Evolutionary conservation across 53 echinoderm and acorn worm species (phyloP).

Genomic region (Holothuria leucospilota): DNA sequence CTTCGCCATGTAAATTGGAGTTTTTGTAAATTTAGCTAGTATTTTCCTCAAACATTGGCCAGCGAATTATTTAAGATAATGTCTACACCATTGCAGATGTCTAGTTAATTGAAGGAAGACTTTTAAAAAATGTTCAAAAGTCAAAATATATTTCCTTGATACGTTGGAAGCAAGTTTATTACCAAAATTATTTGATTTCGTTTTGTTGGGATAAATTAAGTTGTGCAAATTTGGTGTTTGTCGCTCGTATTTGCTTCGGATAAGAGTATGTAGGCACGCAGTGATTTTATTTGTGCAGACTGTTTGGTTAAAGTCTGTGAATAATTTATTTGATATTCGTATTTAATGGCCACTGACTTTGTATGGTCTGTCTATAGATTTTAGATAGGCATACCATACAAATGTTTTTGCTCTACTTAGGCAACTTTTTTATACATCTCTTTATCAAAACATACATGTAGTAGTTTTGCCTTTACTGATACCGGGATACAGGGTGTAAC

Average conservation of each 20-base stretch:
- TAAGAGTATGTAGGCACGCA: slow-evolving; percentile 13
- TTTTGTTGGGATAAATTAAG: slow-evolving; percentile 21
- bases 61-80: too few relatives aligned
- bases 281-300: slow-evolving; percentile 19
- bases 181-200: slow-evolving; percentile 7
- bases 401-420: background rate
- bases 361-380: slow-evolving; percentile 74
- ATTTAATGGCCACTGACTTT: slow-evolving; percentile 51
- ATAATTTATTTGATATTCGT: slow-evolving; percentile 95
- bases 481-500: too few relatives aligned
- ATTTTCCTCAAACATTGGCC: too few relatives aligned
- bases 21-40: too few relatives aligned
- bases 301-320: slow-evolving; percentile 68
- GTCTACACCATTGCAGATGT: too few relatives aligned
- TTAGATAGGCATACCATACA: slow-evolving; percentile 69
- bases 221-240: slow-evolving; percentile 38
- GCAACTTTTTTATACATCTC: background rate
- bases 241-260: slow-evolving; percentile 20
- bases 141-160: too few relatives aligned
- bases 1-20: too few relatives aligned
- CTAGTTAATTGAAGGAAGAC: too few relatives aligned
- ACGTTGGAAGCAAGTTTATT: background rate
- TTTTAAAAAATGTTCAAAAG: too few relatives aligned
- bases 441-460: too few relatives aligned
- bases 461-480: too few relatives aligned